phyloP scores from a whole-genome alignment of 1,140 invertebrate genomes.

The Monomorium pharaonis region DNA sequence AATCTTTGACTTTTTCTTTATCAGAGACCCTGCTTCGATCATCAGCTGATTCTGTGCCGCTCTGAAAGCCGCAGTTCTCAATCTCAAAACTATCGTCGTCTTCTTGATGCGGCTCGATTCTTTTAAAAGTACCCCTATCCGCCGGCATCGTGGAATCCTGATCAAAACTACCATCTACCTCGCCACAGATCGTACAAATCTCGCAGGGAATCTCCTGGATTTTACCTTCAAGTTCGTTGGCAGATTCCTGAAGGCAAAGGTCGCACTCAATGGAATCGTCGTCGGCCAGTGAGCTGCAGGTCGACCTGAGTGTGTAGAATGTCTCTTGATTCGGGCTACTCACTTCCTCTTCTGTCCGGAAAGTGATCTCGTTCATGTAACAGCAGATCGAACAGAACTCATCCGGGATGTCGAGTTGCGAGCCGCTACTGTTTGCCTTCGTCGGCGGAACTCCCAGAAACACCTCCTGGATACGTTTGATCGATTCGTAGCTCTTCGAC shows the following conservation, averaged over 20 bases:
- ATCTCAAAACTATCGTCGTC: conserved; percentile 79
- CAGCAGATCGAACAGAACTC: conserved; percentile 82
- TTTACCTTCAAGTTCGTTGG: conserved; percentile 65
- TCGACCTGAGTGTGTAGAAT: conserved; percentile 79
- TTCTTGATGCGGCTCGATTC: conserved; percentile 12
- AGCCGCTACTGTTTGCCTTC: conserved; percentile 77
- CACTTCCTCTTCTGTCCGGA: conserved; percentile 57
- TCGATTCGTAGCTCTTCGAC: conserved; percentile 83
- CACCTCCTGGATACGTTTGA: conserved; percentile 75
- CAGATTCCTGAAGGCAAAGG: conserved; percentile 78
- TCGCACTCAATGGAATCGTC: conserved; percentile 82
- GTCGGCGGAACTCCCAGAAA: conserved; percentile 61
- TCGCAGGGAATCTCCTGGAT: conserved; percentile 72
- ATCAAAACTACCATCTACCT: conserved; percentile 68
- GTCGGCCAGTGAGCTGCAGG: conserved; percentile 78
- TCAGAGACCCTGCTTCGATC: conserved; percentile 34
- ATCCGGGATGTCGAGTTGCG: conserved; percentile 74
- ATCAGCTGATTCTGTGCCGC: conserved; percentile 11
- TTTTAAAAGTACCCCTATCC: conserved; percentile 40
- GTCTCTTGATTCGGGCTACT: conserved; percentile 71
- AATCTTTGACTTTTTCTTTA: neutral
- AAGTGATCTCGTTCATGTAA: conserved; percentile 75
- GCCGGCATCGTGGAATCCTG: conserved; percentile 45
- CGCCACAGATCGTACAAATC: conserved; percentile 82
- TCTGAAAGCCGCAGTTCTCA: conserved; percentile 73